Evolutionary conservation across 2,113 vertebrate species (phyloP), one percentile per base, ranked within the genome.

Genomic region (Tauraco erythrolophus): DNA sequence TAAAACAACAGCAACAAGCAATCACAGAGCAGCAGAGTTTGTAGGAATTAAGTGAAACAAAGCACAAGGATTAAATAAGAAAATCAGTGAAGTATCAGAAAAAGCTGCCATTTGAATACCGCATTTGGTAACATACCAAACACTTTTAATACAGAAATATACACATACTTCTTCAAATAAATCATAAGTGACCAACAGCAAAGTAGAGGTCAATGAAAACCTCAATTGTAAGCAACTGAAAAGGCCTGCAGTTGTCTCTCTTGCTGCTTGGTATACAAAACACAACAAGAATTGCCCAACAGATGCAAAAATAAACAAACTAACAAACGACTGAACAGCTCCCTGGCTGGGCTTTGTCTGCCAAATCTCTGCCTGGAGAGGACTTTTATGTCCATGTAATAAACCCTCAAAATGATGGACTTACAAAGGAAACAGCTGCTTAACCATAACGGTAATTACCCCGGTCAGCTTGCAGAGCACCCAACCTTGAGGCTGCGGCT

Each of bases 231-330:
- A 79, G 75, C 66, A 51, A 69, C 62, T 79, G 57, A 69, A 91
- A 95, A 91, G 15, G 1, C 78, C 17, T 88, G 50, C 28, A 91
- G 53, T 83, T 58, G 14, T 9, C 41, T 62, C 69, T 92, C 89
- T 86, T 88, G 84, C 93, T 70, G 89, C 76, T 53, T 85, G 43
- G 27, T 39, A 65, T 45, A 92, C 68, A 23, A 19, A 97, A 97
- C 50, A 88, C 45, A 11, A 24, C 62, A 89, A 91, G 88, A 97
- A 95, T 79, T 89, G 81, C 89, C 81, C 75, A 94, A 84, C 93
- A 97, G 96, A 94, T 89, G 88, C 74, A 94, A 95, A 97, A 97
- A 94, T 56, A 94, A 96, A 93, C 92, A 97, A 97, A 96, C 86
- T 66, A 87, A 90, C 81, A 95, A 83, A 94, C 45, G 39, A 94